phyloP scores from a whole-genome alignment of 30 jellyfish, hydroid and myxozoan genomes.

The Hydractinia symbiolongicarpus region DNA sequence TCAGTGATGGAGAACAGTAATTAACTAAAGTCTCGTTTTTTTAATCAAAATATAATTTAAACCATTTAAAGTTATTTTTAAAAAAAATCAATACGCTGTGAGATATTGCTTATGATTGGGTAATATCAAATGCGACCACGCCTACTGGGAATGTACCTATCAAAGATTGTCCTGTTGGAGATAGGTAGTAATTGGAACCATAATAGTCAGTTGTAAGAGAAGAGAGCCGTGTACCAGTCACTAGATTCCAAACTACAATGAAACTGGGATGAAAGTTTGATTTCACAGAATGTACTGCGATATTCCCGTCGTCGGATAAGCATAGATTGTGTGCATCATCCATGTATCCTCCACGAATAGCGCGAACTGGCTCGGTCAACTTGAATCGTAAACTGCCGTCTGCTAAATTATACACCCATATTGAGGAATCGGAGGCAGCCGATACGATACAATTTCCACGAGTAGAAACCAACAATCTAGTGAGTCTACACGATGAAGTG shows the following conservation, averaged over 20 bases:
- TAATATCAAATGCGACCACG: slow-evolving; percentile 35
- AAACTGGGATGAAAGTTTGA: slow-evolving; percentile 55
- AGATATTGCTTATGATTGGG: not conserved
- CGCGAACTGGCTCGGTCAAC: slow-evolving; percentile 56
- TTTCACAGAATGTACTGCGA: slow-evolving; percentile 60
- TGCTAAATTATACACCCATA: slow-evolving; percentile 55
- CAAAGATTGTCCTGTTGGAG: slow-evolving; percentile 51
- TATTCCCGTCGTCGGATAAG: slow-evolving; percentile 57
- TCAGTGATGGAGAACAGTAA: too few species aligned
- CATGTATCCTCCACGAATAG: slow-evolving; percentile 77
- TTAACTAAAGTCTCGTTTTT: too few species aligned
- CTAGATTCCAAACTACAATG: slow-evolving; percentile 70
- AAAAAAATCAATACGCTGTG: too few species aligned
- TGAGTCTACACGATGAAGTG: slow-evolving; percentile 41
- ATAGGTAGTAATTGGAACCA: slow-evolving; percentile 49
- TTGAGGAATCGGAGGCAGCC: slow-evolving; percentile 50
- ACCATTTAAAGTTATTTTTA: too few species aligned
- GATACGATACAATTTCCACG: slow-evolving; percentile 62
- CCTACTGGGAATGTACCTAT: slow-evolving; percentile 62
- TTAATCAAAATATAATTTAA: too few species aligned
- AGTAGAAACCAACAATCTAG: slow-evolving; percentile 50
- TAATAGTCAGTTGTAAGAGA: slow-evolving; percentile 69
- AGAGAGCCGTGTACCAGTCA: slow-evolving; percentile 53
- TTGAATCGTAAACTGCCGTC: slow-evolving; percentile 48
- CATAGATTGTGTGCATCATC: slow-evolving; percentile 62